Percentiles rank a stretch among this genome's conserved stretches.
phyloP scores from a whole-genome alignment of 2,113 vertebrate genomes.

The Gasterosteus nipponicus region DNA sequence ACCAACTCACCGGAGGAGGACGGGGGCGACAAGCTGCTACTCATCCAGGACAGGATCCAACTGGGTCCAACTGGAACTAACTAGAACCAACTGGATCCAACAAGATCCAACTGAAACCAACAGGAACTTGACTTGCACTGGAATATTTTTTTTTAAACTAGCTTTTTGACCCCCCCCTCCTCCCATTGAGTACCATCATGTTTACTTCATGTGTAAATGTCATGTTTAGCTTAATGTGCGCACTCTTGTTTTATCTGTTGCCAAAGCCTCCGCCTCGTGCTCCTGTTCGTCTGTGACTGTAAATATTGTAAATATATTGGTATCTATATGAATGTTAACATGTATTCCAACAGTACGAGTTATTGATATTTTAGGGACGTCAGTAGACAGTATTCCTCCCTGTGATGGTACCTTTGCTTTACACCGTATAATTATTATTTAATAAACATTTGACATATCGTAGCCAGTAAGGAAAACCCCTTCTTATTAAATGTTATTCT shows the following conservation, averaged over 20 bases:
- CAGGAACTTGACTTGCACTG: constrained; percentile 81
- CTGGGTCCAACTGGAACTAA: constrained; percentile 15
- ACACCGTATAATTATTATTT: constrained; percentile 75
- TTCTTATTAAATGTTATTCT: constrained; percentile 75
- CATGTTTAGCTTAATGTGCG: constrained; percentile 73
- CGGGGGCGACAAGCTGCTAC: constrained; percentile 74
- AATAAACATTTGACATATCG: constrained; percentile 75
- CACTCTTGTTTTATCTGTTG: constrained; percentile 77
- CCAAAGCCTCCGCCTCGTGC: constrained; percentile 80
- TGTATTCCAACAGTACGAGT: constrained; percentile 78
- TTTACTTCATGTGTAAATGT: constrained; percentile 76
- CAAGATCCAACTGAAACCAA: constrained; percentile 26
- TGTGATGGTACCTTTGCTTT: constrained; percentile 83
- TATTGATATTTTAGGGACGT: constrained; percentile 76
- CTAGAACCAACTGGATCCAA: too few relatives aligned
- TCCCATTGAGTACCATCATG: constrained; percentile 60
- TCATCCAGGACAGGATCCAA: constrained; percentile 65
- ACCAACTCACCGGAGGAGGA: constrained; percentile 46
- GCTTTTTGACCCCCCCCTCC: constrained; percentile 67
- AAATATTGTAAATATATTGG: constrained; percentile 79
- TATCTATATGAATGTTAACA: constrained; percentile 81
- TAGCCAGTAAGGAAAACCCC: constrained; percentile 76
- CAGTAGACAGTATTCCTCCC: constrained; percentile 82
- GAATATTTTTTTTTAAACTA: constrained; percentile 68
- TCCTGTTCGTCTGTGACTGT: constrained; percentile 66